A percentile compares a stretch with the other conserved stretches of the same genome.
phyloP scores from a whole-genome alignment of 2,113 vertebrate species.

The Hiodon alosoides region DNA sequence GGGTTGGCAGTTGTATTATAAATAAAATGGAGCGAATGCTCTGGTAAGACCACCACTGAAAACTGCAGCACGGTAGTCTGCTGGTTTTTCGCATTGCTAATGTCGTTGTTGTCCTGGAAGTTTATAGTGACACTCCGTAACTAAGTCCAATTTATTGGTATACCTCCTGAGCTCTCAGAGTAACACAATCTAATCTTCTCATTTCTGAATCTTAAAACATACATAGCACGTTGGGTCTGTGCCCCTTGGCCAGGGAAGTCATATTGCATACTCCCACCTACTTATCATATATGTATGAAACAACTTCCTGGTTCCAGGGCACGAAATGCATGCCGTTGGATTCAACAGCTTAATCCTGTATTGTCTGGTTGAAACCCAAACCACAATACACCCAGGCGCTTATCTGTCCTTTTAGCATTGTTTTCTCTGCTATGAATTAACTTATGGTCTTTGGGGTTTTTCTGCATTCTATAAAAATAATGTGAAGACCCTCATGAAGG shows the following conservation, averaged over 20 bases:
- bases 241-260: background rate
- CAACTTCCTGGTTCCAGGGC: background rate
- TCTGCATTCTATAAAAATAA: background rate
- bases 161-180: too few relatives aligned
- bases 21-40: too few relatives aligned
- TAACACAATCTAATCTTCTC: too few relatives aligned
- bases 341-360: background rate
- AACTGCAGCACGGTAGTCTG: background rate
- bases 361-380: constrained; percentile 4
- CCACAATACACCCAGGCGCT: background rate
- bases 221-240: too few relatives aligned
- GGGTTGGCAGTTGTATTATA: too few relatives aligned
- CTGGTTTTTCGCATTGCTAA: too few relatives aligned
- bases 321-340: background rate
- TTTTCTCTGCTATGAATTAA: background rate
- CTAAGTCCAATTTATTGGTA: background rate
- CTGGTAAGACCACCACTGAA: background rate
- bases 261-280: background rate
- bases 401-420: background rate
- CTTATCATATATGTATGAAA: background rate
- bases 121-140: background rate
- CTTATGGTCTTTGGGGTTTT: background rate
- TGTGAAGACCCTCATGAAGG: too few relatives aligned
- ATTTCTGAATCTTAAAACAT: too few relatives aligned
- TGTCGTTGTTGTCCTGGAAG: background rate